Base-by-base conservation (phyloP, 2,113 vertebrate species). In the Rutilus rutilus region DNA sequence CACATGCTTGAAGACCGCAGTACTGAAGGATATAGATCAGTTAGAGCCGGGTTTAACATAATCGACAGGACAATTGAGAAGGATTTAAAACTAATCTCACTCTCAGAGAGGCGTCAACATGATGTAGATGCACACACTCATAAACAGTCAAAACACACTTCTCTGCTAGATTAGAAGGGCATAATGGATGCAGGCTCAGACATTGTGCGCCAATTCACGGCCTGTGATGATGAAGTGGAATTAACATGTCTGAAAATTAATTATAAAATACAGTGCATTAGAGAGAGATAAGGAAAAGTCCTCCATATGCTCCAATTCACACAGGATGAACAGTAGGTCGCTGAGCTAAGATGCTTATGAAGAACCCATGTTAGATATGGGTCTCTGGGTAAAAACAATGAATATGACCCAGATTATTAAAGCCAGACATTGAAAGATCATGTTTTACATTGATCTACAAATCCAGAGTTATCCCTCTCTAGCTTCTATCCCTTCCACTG, bases 201-300 rank as follows among this genome's bases (percentile, higher is more conserved):
- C 82, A 76, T 0, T 15, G 14, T 71, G 33, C 45, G 21, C 74
- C 47, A 50, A 71, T 71, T 79, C 5, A 9, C 52, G 73, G 54
- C 77, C 59, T 33, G 21, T 86, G 57, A 88, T 88, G 84, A 87
- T 83, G 87, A 21, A 83, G 86, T 62, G 85, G 83, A 90, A 90
- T 87, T 65, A 87, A 87, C 62, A 80, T 86, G 79, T 21, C 74
- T 19, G 23, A n/a, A 42, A 83, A 75, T 82, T 86, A 57, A 82
- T 30, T 39, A 62, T 12, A 85, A 25, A 30, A 42, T 36, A n/a
- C 15, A 59, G 73, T 67, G 27, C 23, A 73, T 23, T 30, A 54
- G 30, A 76, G 57, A 54, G 25, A 62, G 52, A 83, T 27, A 54
- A 77, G 27, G 79, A 33, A 83, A 69, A 45, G 64, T 21, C 42